Evolutionary conservation across 1,140 invertebrate species (phyloP).

Genomic region (Thaumatotibia leucotreta): DNA sequence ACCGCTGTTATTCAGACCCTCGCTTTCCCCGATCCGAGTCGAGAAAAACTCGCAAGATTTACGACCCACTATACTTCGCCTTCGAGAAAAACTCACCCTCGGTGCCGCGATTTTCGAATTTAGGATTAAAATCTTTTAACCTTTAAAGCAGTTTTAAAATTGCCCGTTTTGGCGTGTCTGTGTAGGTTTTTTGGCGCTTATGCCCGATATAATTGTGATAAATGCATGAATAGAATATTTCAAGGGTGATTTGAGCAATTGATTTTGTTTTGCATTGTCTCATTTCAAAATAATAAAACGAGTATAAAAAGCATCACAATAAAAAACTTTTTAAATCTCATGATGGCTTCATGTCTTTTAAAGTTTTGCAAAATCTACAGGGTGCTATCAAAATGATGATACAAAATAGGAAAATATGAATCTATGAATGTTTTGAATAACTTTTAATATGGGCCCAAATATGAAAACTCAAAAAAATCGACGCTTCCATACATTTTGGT

Average conservation of each 20-base stretch:
- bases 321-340: too few relatives aligned
- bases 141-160: not conserved
- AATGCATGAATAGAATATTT: not conserved
- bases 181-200: not conserved
- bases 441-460: too few relatives aligned
- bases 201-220: not conserved
- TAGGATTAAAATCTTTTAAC: conserved; percentile 10
- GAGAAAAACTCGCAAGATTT: conserved; percentile 50
- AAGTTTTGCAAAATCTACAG: too few relatives aligned
- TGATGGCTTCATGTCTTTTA: too few relatives aligned
- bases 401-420: too few relatives aligned
- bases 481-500: too few relatives aligned
- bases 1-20: conserved; percentile 24
- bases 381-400: too few relatives aligned
- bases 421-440: too few relatives aligned
- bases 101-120: not conserved
- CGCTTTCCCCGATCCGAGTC: conserved; percentile 39
- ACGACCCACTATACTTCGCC: conserved; percentile 32
- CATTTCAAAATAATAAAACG: too few relatives aligned
- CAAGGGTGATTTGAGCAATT: not conserved
- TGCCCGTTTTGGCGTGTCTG: not conserved
- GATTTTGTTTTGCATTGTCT: not conserved
- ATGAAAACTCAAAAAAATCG: too few relatives aligned
- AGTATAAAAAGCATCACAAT: too few relatives aligned
- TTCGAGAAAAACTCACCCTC: conserved; percentile 12